phyloP scores from a whole-genome alignment of 2,888 invertebrate species.

The Epinotia nisella region DNA sequence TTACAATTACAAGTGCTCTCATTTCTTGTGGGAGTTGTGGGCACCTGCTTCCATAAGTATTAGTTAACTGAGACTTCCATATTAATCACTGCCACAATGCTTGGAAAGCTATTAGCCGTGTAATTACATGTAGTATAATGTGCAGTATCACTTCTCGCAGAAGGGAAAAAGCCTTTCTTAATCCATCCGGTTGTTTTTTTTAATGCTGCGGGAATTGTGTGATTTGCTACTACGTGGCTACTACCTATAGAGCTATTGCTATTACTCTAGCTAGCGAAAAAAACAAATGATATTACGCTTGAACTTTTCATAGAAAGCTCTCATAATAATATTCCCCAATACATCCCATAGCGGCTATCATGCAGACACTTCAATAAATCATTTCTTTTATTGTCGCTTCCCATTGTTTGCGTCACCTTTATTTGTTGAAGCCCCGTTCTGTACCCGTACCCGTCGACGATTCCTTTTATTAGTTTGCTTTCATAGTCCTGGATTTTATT shows the following conservation, averaged over 20 bases:
- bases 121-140: conserved; percentile 34
- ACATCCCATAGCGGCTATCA: conserved; percentile 55
- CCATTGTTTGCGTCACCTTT: conserved; percentile 65
- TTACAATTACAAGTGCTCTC: neutral
- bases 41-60: conserved; percentile 5
- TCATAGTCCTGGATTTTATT: conserved; percentile 48
- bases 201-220: neutral
- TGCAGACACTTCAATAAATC: conserved; percentile 75
- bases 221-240: neutral
- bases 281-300: neutral
- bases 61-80: neutral
- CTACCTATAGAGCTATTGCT: neutral
- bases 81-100: conserved; percentile 35
- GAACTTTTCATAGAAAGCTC: neutral
- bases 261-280: neutral
- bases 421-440: conserved; percentile 65
- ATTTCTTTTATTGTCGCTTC: conserved; percentile 71
- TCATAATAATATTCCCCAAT: conserved; percentile 51
- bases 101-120: conserved; percentile 42
- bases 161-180: too few relatives aligned
- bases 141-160: neutral
- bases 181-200: too few relatives aligned
- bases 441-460: conserved; percentile 53
- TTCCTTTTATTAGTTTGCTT: conserved; percentile 55
- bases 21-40: neutral